Evolutionary conservation across 1,140 invertebrate species (phyloP), one percentile per base, ranked within the genome.

Genomic region (Schlechtendalia chinensis): DNA sequence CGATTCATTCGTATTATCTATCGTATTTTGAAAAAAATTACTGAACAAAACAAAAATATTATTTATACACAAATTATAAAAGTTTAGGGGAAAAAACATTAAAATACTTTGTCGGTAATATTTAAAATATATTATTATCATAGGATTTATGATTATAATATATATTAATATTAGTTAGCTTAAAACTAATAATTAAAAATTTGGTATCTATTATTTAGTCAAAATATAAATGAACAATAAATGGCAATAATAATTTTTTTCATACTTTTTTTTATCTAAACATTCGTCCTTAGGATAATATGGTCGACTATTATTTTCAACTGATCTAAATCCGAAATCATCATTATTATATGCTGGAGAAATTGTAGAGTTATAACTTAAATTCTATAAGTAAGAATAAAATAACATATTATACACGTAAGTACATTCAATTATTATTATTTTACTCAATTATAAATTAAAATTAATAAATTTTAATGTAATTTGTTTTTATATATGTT

Each of bases 281-380:
- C 19, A 19, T 19, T 16, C 1, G 5, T n/a, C 58, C 0, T 39
- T n/a, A 19, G 75, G 12, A 63, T 17, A 63, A 50, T 45, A 63
- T 61, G 58, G 14, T 27, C 39, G 32, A 29, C 16, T 79, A 11
- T 61, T 79, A 61, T 63, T 79, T 63, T 79, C 58, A 22, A 63
- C 56, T 3, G 45, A 63, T 47, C 14, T 32, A 59, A 39, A 77
- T 1, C 11, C 58, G 1, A 61, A 59, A 50, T 61, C 75, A 4
- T 61, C 56, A 14, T 61, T 47, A 29, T 39, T 39, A 39, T 39
- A 39, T 39, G 32, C 32, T 39, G 32, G 3, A 39, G 32, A 39
- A 39, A 39, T 8, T 39, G 75, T 16, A 47, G 58, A 63, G 4
- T 79, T 32, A 50, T 79, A 58, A 29, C 22, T 47, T 27, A 63